Conservation (phyloP, 2,888 invertebrate species). For the Eledona agricola region DNA sequence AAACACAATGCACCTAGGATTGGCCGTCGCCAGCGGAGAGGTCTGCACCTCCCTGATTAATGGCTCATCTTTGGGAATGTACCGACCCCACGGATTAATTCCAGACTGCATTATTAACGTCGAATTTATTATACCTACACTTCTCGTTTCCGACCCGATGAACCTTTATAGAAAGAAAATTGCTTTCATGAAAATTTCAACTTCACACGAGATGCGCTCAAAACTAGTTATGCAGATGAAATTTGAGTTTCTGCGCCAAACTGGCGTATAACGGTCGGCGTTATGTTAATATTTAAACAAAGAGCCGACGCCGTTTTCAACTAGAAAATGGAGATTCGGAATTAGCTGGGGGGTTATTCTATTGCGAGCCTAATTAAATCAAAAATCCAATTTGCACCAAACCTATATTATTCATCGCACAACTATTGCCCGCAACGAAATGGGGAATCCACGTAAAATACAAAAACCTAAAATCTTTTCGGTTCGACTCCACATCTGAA, state of each 20-base stretch:
- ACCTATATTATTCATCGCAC: no score
- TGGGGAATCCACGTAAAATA: no score
- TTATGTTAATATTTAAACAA: constrained; percentile 37
- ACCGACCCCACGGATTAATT: constrained; percentile 36
- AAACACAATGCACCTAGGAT: constrained; percentile 53
- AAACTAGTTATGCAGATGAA: constrained; percentile 45
- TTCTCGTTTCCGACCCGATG: constrained; percentile 31
- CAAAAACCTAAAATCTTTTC: no score
- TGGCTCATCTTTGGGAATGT: constrained; percentile 42
- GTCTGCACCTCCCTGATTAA: constrained; percentile 53
- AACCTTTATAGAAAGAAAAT: constrained; percentile 40
- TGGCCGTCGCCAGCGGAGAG: constrained; percentile 45
- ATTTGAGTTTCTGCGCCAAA: constrained; percentile 32
- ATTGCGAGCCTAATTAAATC: constrained; percentile 16
- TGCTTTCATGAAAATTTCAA: constrained; percentile 43
- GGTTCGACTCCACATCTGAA: no score
- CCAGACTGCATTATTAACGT: constrained; percentile 38
- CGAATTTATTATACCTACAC: constrained; percentile 25
- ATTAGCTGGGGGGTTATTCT: constrained; percentile 19
- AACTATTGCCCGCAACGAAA: no score
- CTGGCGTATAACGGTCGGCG: constrained; percentile 29
- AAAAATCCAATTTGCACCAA: no score
- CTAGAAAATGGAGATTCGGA: constrained; percentile 12
- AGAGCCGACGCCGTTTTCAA: constrained; percentile 26
- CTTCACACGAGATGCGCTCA: constrained; percentile 34